Conservation (phyloP, 2,113 vertebrate species). For the Brevimyrus niger region DNA sequence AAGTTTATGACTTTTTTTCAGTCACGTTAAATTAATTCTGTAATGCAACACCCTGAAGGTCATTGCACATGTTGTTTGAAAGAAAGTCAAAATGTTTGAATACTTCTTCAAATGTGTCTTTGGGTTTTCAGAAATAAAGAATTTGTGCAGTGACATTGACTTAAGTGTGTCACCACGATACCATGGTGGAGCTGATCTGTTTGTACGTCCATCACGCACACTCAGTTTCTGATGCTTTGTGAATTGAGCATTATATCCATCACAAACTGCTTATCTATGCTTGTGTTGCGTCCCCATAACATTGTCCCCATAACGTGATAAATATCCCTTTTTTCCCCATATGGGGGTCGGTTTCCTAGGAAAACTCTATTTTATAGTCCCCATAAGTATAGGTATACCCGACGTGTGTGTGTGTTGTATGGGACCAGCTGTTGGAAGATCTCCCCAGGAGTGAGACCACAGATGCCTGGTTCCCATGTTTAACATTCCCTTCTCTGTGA, state of each 20-base stretch:
- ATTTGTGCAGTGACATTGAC: neutral
- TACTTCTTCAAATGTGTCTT: conserved; percentile 4
- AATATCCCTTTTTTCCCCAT: too few species aligned
- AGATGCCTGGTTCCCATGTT: neutral
- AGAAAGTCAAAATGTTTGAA: conserved; percentile 33
- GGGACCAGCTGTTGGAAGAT: neutral
- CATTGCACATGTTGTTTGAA: conserved; percentile 31
- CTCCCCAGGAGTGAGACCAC: neutral
- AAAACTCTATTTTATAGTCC: too few species aligned
- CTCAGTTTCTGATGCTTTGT: neutral
- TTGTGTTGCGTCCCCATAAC: too few species aligned
- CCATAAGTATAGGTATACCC: too few species aligned
- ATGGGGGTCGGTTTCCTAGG: too few species aligned
- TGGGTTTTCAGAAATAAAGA: conserved; percentile 12
- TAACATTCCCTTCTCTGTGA: neutral
- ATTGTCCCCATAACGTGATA: too few species aligned
- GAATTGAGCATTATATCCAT: neutral
- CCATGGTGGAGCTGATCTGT: neutral
- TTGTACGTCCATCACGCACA: neutral
- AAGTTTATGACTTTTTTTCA: conserved; percentile 25
- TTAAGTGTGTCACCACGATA: neutral
- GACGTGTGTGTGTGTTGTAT: neutral
- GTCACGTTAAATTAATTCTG: neutral
- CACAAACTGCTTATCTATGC: neutral
- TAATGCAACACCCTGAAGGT: conserved; percentile 38